Evolutionary conservation across 2,888 invertebrate species (phyloP).

Genomic region (Syritta pipiens): DNA sequence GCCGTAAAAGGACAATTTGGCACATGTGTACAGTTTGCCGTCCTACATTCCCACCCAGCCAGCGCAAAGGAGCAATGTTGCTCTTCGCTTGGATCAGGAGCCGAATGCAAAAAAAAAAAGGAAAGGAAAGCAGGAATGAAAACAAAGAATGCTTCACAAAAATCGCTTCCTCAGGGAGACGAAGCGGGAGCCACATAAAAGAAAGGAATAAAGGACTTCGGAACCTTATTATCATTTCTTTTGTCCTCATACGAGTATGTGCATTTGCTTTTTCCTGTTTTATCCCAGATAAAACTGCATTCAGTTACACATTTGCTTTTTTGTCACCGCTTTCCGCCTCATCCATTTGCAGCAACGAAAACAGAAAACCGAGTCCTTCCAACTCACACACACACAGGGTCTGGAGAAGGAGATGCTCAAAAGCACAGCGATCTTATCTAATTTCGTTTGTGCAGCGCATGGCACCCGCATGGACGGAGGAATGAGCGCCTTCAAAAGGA

Average conservation of each 20-base stretch:
- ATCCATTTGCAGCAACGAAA: slow-evolving; percentile 11
- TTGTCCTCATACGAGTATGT: slow-evolving; percentile 47
- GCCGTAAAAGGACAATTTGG: slow-evolving; percentile 40
- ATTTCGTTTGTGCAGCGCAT: slow-evolving; percentile 34
- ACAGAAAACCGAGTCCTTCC: slow-evolving; percentile 19
- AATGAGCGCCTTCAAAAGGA: slow-evolving; percentile 31
- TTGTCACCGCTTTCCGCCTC: slow-evolving; percentile 11
- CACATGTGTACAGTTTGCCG: slow-evolving; percentile 34
- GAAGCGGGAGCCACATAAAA: neutral
- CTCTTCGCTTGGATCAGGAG: slow-evolving; percentile 1
- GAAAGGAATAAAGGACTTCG: slow-evolving; percentile 19
- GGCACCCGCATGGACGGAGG: slow-evolving; percentile 28
- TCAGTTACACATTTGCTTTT: slow-evolving; percentile 47
- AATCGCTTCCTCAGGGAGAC: slow-evolving; percentile 16
- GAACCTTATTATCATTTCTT: slow-evolving; percentile 55
- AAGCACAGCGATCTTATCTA: slow-evolving; percentile 61
- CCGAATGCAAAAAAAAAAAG: neutral
- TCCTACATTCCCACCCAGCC: neutral
- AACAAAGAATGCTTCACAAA: slow-evolving; percentile 18
- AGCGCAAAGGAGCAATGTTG: slow-evolving; percentile 37
- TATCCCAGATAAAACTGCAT: slow-evolving; percentile 46
- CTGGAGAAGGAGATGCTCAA: slow-evolving; percentile 32
- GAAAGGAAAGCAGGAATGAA: slow-evolving; percentile 30
- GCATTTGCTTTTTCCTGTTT: slow-evolving; percentile 29
- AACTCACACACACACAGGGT: neutral